Evolutionary conservation across 1,140 invertebrate genomes (phyloP), one percentile per base, ranked within the genome.

Genomic region (Pseudomyrmex sp.): DNA sequence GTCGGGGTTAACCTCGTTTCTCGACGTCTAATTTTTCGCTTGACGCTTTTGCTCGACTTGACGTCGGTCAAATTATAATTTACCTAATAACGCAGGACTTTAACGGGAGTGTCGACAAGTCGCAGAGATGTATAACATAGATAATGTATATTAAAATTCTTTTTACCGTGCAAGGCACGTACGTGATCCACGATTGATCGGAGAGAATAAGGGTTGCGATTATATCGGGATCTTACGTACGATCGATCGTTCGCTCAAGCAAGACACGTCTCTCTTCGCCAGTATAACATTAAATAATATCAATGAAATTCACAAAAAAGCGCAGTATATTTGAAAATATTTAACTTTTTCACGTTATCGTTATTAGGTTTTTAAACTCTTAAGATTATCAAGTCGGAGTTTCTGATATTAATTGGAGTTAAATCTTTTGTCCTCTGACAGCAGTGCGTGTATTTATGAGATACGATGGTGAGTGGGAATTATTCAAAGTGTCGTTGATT

Each of bases 1-100:
- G 77, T 91, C 92, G 92, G 76, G 65, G 65, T 80, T 79, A 93
- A 88, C 90, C 88, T 82, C 89, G 84, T 83, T 87, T 85, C 86
- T 35, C 86, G 83, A 76, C 83, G 72, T 68, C 61, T 84, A 80
- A 80, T 63, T 82, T 74, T 82, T 69, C 82, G 82, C 13, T 52
- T 50, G 61, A 77, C 62, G 65, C 73, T 70, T 35, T 35, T 63
- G 62, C 73, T 23, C 35, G 63, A 13, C 66, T 69, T 77, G 68
- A 79, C 75, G 50, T 79, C 85, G 73, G 77, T 70, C 72, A 48
- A 82, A 44, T 52, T 4, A 20, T 35, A 35, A 35, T 61, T 1
- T 58, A 18, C 23, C 46, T 74, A 58, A 76, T 75, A 20, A 44
- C 26, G 26, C 5, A 2, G 54, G 18, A 76, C 58, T 48, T 44